Percentiles rank a stretch among this genome's conserved stretches.
These are phyloP conservation scores for Solea senegalensis DNA, from an alignment of 2,113 vertebrate genomes.

Conservation along the genomic window DNA sequence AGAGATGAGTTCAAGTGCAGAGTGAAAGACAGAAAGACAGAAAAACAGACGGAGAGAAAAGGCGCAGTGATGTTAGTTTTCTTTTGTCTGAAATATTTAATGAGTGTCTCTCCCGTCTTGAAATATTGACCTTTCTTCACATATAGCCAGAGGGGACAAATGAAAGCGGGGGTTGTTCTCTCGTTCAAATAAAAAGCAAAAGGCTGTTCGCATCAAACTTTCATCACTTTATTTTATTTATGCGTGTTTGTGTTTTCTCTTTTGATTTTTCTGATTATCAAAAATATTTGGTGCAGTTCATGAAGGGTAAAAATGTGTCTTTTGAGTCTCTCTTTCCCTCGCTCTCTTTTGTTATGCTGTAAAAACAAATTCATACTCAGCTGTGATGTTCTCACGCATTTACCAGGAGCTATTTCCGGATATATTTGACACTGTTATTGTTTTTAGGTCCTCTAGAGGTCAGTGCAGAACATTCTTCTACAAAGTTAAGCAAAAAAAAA, in stretches of 20 bases:
- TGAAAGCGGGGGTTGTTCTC: slow-evolving; percentile 53
- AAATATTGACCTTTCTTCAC: slow-evolving; percentile 77
- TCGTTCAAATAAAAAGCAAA: slow-evolving; percentile 75
- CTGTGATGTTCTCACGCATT: no score
- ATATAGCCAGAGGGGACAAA: slow-evolving; percentile 60
- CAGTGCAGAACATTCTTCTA: no score
- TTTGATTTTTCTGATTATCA: slow-evolving; percentile 36
- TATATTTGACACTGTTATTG: no score
- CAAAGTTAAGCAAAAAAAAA: no score
- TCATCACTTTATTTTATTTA: slow-evolving; percentile 68
- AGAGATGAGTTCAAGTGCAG: neutral
- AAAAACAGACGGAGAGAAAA: slow-evolving; percentile 22
- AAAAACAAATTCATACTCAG: no score
- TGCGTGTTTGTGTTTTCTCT: slow-evolving; percentile 46
- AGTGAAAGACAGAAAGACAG: slow-evolving; percentile 37
- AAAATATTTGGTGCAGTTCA: slow-evolving; percentile 3
- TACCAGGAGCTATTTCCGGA: no score
- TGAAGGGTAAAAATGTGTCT: slow-evolving; percentile 14
- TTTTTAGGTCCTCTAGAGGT: no score
- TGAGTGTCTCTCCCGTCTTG: slow-evolving; percentile 62
- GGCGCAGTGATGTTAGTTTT: slow-evolving; percentile 54
- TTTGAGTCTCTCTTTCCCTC: no score
- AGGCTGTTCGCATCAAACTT: slow-evolving; percentile 77
- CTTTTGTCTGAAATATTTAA: slow-evolving; percentile 82
- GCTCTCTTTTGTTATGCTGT: no score